A percentile compares a stretch with the other conserved stretches of the same genome.
Evolutionary conservation across 2,888 invertebrate genomes (phyloP).

Genomic region (Muscina levida): DNA sequence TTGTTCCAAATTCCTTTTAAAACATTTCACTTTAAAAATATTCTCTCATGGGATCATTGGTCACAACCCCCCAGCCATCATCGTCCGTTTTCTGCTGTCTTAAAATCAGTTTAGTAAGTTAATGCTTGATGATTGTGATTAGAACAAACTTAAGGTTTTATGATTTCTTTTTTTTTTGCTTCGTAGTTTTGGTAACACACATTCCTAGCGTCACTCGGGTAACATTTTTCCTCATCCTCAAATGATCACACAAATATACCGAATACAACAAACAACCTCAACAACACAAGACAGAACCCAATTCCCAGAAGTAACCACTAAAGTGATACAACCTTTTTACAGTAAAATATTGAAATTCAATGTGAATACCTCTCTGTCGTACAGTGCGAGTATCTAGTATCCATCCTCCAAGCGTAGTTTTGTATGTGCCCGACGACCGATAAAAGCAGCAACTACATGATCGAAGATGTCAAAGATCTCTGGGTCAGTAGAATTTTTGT

Average conservation of each 20-base stretch:
- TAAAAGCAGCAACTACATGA: conserved; percentile 48
- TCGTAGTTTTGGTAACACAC: conserved; percentile 43
- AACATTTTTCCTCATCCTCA: conserved; percentile 54
- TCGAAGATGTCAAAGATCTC: conserved; percentile 77
- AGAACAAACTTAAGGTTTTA: not conserved
- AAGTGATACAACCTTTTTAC: conserved; percentile 3
- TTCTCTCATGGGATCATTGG: no score
- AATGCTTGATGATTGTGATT: not conserved
- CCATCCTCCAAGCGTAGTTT: not conserved
- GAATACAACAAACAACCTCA: not conserved
- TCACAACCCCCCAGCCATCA: not conserved
- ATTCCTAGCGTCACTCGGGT: conserved; percentile 42
- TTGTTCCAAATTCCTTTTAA: no score
- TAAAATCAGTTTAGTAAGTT: no score
- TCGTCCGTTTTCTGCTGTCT: no score
- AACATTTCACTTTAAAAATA: no score
- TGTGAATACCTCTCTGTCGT: conserved; percentile 30
- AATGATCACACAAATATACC: conserved; percentile 2
- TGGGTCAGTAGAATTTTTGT: conserved; percentile 78
- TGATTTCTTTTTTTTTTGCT: conserved; percentile 38
- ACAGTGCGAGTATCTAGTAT: not conserved
- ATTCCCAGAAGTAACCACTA: conserved; percentile 55
- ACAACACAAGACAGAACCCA: conserved; percentile 34
- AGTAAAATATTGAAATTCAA: conserved; percentile 57
- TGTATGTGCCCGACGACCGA: conserved; percentile 23